Evolutionary conservation across 2,888 invertebrate species (phyloP).

Genomic region (Pandemis cinnamomeana): DNA sequence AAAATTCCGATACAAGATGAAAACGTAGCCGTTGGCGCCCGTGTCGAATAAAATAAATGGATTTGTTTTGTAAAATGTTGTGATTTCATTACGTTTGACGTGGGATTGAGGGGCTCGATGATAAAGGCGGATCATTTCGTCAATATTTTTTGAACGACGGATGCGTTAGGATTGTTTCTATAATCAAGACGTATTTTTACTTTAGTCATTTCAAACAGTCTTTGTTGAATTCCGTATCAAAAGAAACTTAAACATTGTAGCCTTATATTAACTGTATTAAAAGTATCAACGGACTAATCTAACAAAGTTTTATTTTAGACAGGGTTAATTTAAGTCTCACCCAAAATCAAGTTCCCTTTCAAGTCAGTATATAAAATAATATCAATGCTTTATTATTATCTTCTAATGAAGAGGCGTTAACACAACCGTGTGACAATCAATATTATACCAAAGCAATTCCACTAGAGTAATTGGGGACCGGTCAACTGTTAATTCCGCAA

Average conservation of each 20-base stretch:
- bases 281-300: no score
- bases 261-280: no score
- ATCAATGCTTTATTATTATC: not conserved
- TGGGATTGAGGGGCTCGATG: conserved; percentile 65
- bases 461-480: conserved; percentile 39
- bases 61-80: conserved; percentile 76
- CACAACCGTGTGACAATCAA: conserved; percentile 9
- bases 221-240: not conserved
- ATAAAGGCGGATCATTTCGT: conserved; percentile 35
- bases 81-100: conserved; percentile 73
- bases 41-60: conserved; percentile 82
- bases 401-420: not conserved
- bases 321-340: no score
- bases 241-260: no score
- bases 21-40: conserved; percentile 71
- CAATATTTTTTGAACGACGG: conserved; percentile 10
- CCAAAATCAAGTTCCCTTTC: no score
- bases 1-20: conserved; percentile 68
- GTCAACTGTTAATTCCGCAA: conserved; percentile 66
- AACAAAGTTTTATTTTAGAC: no score
- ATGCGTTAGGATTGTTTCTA: not conserved
- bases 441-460: conserved; percentile 33
- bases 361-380: no score
- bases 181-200: not conserved
- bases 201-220: not conserved